Percentiles rank a stretch among this genome's conserved stretches.
These are phyloP conservation scores for Myotis lucifugus DNA, from an alignment of 2,113 vertebrate species.

Conservation along the genomic window DNA sequence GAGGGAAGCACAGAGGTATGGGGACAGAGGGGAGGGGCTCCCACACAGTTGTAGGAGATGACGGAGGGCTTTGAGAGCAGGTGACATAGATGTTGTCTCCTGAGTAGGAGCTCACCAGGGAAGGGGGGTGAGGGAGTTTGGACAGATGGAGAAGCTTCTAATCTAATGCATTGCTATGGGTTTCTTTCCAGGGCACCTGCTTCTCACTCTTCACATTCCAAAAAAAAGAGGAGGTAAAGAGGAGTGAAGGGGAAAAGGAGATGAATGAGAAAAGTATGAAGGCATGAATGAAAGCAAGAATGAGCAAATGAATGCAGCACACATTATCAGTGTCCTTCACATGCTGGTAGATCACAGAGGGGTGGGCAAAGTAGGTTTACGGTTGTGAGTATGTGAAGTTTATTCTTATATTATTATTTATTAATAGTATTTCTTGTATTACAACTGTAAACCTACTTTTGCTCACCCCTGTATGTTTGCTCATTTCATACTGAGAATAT, in stretches of 20 bases:
- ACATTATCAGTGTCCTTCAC: background rate
- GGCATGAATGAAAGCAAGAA: background rate
- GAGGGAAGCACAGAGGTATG: background rate
- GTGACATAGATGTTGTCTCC: background rate
- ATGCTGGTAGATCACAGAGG: background rate
- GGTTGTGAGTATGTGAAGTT: background rate
- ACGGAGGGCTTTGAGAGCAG: background rate
- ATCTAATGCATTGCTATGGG: background rate
- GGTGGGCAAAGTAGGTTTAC: background rate
- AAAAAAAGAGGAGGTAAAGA: background rate
- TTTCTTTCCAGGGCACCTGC: slow-evolving; percentile 17
- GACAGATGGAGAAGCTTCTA: slow-evolving; percentile 38
- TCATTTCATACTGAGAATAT: background rate
- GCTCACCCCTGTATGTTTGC: background rate
- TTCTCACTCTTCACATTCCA: background rate
- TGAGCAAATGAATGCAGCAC: background rate
- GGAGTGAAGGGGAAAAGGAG: background rate
- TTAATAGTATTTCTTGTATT: background rate
- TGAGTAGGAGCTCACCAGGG: background rate
- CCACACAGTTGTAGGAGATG: background rate
- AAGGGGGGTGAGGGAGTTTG: background rate
- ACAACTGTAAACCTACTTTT: background rate
- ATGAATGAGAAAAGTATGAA: background rate
- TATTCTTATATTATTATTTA: background rate
- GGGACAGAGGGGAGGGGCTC: background rate